Percentiles rank a stretch among this genome's conserved stretches.
Conservation (phyloP, 2,113 vertebrate species). For the Aythya baeri region DNA sequence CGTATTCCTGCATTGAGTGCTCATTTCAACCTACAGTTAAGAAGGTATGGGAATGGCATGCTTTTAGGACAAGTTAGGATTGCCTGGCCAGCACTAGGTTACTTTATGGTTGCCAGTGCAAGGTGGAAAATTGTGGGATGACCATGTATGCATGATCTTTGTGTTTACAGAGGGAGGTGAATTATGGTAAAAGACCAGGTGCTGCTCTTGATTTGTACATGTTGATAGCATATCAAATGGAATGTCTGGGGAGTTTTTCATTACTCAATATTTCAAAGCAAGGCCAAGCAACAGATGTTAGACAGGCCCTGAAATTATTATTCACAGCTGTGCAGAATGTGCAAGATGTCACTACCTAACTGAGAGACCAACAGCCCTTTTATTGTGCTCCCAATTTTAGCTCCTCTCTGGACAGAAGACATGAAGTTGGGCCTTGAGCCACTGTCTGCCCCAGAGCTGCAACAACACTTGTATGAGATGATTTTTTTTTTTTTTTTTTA, state of each 20-base stretch:
- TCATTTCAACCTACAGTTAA: neutral
- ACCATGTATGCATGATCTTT: neutral
- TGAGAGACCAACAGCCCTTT: neutral
- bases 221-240: neutral
- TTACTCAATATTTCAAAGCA: neutral
- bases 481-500: neutral
- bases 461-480: neutral
- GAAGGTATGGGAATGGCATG: accelerated
- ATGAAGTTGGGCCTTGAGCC: neutral
- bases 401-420: neutral
- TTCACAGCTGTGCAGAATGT: neutral
- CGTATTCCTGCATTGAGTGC: neutral
- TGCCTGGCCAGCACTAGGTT: neutral
- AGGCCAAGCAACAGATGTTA: neutral
- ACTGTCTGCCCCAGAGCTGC: neutral
- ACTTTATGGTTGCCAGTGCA: neutral
- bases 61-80: neutral
- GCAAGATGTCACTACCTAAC: neutral
- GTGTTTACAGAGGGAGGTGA: neutral
- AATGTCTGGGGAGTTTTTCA: neutral
- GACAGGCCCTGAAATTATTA: neutral
- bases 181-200: neutral
- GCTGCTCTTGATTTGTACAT: neutral
- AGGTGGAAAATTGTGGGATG: neutral
- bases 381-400: neutral